Base-by-base conservation (phyloP, 2,797 vertebrate genomes). In the Chanos chanos region DNA sequence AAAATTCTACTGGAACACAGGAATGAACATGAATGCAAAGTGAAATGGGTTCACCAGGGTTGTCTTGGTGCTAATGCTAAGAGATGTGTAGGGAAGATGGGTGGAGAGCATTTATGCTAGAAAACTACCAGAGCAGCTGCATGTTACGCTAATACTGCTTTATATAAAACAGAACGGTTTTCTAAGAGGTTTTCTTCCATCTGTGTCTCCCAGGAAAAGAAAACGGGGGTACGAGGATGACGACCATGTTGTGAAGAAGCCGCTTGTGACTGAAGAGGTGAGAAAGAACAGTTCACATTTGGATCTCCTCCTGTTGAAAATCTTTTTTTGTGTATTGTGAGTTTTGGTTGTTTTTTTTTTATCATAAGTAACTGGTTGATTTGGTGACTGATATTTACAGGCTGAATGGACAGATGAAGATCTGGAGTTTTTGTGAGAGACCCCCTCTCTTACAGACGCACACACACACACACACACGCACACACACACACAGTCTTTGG, bases 151-250 rank as follows among this genome's bases (percentile, higher is more conserved):
- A n/a, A n/a, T n/a, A n/a, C n/a, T n/a, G n/a, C n/a, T n/a, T n/a
- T n/a, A n/a, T n/a, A n/a, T n/a, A n/a, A n/a, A n/a, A n/a, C n/a
- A 18, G 5, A n/a, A 44, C 24, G 12, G 10, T 18, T 16, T 65
- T 31, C 34, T 45, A 4, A 24, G 3, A 6, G 16, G 55, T 5
- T 10, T 16, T 4, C 49, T 56, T 55, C 28, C 43, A n/a, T 48
- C 28, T 24, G 16, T 44, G 25, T 59, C 47, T 41, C 70, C 33
- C 82, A 98, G 96, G 74, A 97, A 92, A 89, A 92, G 94, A 74
- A 97, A 94, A 70, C 89, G 94, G 77, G 94, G 94, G 49, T 94
- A 92, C 69, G 94, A 99, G 82, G 94, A 96, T 18, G 93, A 94
- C 12, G 92, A 87, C 15, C 90, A 91, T 1, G 75, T 94, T 1